A percentile compares a stretch with the other conserved stretches of the same genome.
Conservation (phyloP, 30 jellyfish, hydroid and myxozoan species). For the Aurelia aurita complex sp. Pacific region DNA sequence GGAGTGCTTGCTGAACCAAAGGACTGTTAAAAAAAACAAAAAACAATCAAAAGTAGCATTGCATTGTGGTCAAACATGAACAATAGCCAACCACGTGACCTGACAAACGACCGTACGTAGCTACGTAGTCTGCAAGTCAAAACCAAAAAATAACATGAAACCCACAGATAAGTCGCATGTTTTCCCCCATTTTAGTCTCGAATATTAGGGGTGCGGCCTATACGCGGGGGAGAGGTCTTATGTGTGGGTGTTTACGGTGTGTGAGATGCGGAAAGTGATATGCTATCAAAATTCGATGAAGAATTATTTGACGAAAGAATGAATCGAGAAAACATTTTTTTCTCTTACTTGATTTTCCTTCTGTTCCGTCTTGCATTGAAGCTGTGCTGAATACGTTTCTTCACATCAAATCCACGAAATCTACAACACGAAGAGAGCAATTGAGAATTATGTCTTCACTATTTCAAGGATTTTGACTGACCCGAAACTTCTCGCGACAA, state of each 20-base stretch:
- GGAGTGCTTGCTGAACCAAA: slow-evolving; percentile 44
- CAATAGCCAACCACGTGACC: no score
- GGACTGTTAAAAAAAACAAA: slow-evolving; percentile 48
- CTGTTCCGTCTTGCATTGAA: slow-evolving; percentile 50
- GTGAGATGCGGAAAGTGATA: no score
- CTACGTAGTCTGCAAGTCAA: no score
- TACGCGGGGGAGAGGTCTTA: background rate
- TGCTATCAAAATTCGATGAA: background rate
- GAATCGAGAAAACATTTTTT: background rate
- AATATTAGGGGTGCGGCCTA: no score
- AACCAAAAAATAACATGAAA: no score
- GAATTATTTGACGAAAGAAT: background rate
- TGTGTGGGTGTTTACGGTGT: no score
- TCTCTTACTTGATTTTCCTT: slow-evolving; percentile 50
- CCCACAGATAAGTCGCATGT: no score
- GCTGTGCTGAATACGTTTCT: slow-evolving; percentile 41
- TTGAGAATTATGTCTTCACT: background rate
- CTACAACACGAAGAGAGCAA: background rate
- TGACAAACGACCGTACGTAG: no score
- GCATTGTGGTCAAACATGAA: no score
- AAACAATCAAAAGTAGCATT: background rate
- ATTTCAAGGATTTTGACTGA: no score
- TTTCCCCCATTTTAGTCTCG: no score
- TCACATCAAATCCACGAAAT: slow-evolving; percentile 77
- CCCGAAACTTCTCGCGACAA: no score